Evolutionary conservation across 1,140 invertebrate species (phyloP).

Genomic region (Micrasema longulum): DNA sequence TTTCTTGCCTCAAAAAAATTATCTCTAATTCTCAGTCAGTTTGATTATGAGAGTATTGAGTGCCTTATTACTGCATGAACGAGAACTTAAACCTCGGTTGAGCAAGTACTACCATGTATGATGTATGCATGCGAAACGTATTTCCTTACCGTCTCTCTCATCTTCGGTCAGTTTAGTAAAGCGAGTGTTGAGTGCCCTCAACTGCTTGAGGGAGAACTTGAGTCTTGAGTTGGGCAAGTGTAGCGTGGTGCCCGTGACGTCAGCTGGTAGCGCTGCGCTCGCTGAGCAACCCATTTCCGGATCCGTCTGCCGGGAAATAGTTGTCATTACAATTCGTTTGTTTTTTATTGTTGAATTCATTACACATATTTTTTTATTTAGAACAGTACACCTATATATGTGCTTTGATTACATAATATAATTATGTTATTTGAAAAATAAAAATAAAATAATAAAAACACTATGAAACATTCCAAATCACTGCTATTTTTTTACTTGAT

Average conservation of each 20-base stretch:
- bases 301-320: conserved; percentile 15
- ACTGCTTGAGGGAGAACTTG: conserved; percentile 59
- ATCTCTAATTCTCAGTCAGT: too few species aligned
- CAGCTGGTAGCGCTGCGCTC: conserved; percentile 55
- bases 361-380: too few species aligned
- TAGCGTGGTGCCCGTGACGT: conserved; percentile 60
- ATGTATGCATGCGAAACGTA: conserved; percentile 55
- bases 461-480: too few species aligned
- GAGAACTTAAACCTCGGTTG: conserved; percentile 59
- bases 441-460: too few species aligned
- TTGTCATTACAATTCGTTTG: neutral
- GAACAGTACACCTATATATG: too few species aligned
- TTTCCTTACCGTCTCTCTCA: conserved; percentile 58
- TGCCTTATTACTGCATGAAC: conserved; percentile 57
- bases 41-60: conserved; percentile 55
- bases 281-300: conserved; percentile 59
- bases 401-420: neutral
- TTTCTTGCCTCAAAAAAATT: too few species aligned
- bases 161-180: conserved; percentile 61
- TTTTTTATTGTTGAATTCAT: too few species aligned
- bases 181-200: conserved; percentile 59
- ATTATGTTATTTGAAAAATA: too few species aligned
- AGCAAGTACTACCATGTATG: conserved; percentile 60
- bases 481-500: too few species aligned
- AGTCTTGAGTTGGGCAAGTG: conserved; percentile 59